Evolutionary conservation across 2,888 invertebrate species (phyloP), one percentile per base, ranked within the genome.

Genomic region (Agrotis segetum): DNA sequence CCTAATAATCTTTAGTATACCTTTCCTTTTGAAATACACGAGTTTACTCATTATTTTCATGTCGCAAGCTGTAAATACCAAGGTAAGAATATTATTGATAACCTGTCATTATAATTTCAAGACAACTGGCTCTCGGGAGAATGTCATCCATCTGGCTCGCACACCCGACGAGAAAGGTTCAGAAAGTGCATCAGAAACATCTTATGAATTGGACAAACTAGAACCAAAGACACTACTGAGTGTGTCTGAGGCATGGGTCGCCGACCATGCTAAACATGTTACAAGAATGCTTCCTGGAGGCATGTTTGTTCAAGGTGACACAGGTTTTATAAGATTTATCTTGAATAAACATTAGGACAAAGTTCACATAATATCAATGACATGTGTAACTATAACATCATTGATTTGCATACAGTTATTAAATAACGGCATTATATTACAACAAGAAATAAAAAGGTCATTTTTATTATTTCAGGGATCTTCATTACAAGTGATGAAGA

Each of bases 251-350:
- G 96, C 94, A 64, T 97, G 97, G 97, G 96, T 98, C 4, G 97
- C 97, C 1, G 98, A 98, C 88, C 98, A 99, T 95, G 98, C 98
- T 53, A 97, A 97, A 90, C 98, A 98, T 96, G 98, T 98, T 1
- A 98, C 98, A 3, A 97, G 98, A 92, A 99, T 99, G 99, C 95
- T 99, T 76, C 98, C 99, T 47, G 99, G 99, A 55, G 99, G 99
- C 59, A 97, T 99, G 96, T 97, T 97, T 93, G 98, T 99, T 61
- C 96, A 98, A 89, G 99, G 98, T 93, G 76, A 55, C 66, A 55
- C 16, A 17, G 24, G 9, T 44, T 62, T 46, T 64, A 53, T 55
- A 2, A 40, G 13, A 49, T 34, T 3, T 19, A 2, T 46, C 49
- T 64, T 50, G 3, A 52, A 53, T 78, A 44, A 58, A 64, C 9